These are phyloP conservation scores for Drosophila histrio DNA, from an alignment of 2,888 invertebrate genomes.

Conservation along the genomic window DNA sequence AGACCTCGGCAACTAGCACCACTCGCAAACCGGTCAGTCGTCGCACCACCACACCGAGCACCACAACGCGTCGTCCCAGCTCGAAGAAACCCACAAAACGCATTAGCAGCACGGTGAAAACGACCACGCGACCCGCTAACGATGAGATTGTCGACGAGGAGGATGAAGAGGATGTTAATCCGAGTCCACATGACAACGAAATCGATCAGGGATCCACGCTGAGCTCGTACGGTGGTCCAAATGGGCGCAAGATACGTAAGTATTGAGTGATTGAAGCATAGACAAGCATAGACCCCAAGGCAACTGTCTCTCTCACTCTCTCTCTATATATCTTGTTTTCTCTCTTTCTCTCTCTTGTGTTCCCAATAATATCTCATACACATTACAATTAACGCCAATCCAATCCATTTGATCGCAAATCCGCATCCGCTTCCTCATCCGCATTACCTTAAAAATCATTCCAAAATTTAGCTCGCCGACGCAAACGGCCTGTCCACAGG, in stretches of 20 bases:
- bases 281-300: slow-evolving; percentile 74
- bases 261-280: slow-evolving; percentile 63
- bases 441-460: slow-evolving; percentile 26
- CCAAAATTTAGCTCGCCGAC: slow-evolving; percentile 64
- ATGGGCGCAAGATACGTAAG: slow-evolving; percentile 83
- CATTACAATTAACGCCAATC: slow-evolving; percentile 29
- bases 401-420: slow-evolving; percentile 18
- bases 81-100: slow-evolving; percentile 77
- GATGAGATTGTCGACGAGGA: slow-evolving; percentile 81
- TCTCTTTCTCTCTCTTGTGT: slow-evolving; percentile 56
- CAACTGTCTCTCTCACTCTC: slow-evolving; percentile 69
- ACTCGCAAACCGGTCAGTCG: slow-evolving; percentile 75
- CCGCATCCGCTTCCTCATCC: slow-evolving; percentile 4
- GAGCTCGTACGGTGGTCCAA: slow-evolving; percentile 67
- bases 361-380: slow-evolving; percentile 59
- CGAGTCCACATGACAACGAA: slow-evolving; percentile 76
- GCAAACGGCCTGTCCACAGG: slow-evolving; percentile 59
- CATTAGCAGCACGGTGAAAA: slow-evolving; percentile 77
- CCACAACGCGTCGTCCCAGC: slow-evolving; percentile 84
- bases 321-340: slow-evolving; percentile 51
- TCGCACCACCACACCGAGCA: slow-evolving; percentile 81
- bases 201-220: slow-evolving; percentile 72
- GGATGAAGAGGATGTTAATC: slow-evolving; percentile 81
- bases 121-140: slow-evolving; percentile 73
- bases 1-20: slow-evolving; percentile 78